Evolutionary conservation across 1,140 invertebrate species (phyloP), one percentile per base, ranked within the genome.

Genomic region (Elymnias hypermnestra): DNA sequence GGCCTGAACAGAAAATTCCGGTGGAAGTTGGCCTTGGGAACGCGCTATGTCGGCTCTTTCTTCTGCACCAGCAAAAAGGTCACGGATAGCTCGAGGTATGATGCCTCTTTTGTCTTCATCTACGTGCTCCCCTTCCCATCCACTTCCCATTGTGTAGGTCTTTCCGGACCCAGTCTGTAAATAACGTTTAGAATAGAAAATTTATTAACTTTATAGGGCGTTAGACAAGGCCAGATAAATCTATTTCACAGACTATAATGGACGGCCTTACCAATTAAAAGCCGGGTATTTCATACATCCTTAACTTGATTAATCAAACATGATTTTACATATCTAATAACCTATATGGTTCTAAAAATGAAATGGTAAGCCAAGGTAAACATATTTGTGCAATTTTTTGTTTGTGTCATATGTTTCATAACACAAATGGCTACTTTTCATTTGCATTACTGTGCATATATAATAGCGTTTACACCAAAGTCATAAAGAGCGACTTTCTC

Each of bases 81-180:
- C 94, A 40, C 92, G 89, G 23, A 99, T 94, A 3, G 97, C 97
- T 44, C 98, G 90, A 0, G 97, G 97, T 60, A 99, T 96, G 53
- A 99, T 97, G 1, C 98, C 97, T 37, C 70, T 54, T 3, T 68
- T 53, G 1, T 83, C 87, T 50, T 92, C 90, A 46, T 93, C 90
- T 2, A 92, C 89, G 13, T 89, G 77, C 45, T 94, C 92, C 2
- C 95, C 89, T 63, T 99, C 97, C 83, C 99, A 98, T 0, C 96
- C 97, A 4, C 97, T 99, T 12, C 98, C 98, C 98, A 99, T 99
- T 0, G 97, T 97, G 75, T 97, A 98, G 0, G 98, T 99, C 88
- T 99, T 99, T 0, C 98, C 98, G 12, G 94, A 96, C 0, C 97
- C 97, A 31, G 97, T 98, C 91, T 97, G 71, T 33, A 63, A 60